phyloP scores from a whole-genome alignment of 2,888 invertebrate genomes.

The Caenorhabditis wallacei region DNA sequence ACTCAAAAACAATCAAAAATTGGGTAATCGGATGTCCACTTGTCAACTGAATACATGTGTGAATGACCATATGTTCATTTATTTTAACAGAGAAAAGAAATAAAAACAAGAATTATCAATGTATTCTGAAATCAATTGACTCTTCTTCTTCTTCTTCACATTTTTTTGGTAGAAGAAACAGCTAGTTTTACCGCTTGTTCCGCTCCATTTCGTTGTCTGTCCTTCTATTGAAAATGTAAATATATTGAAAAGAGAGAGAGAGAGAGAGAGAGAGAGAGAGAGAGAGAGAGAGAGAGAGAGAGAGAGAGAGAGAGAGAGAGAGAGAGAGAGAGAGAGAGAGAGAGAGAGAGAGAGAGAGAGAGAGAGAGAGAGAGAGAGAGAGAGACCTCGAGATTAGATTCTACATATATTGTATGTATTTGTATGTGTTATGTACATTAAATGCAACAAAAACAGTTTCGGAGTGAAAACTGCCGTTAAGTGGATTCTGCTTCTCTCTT shows the following conservation, averaged over 20 bases:
- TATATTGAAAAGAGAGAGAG: constrained; percentile 23
- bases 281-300: constrained; percentile 33
- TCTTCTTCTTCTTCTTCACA: neutral
- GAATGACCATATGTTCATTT: constrained; percentile 48
- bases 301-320: constrained; percentile 34
- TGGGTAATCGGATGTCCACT: constrained; percentile 55
- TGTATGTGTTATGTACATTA: constrained; percentile 59
- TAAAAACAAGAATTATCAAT: too few species aligned
- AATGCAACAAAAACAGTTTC: constrained; percentile 63
- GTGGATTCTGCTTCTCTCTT: constrained; percentile 42
- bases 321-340: constrained; percentile 1
- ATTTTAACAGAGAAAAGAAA: constrained; percentile 20
- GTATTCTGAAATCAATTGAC: neutral
- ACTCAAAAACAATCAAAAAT: constrained; percentile 54
- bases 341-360: constrained; percentile 1
- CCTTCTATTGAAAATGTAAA: constrained; percentile 58
- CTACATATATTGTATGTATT: constrained; percentile 41
- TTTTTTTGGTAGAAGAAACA: constrained; percentile 21
- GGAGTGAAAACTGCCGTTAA: constrained; percentile 55
- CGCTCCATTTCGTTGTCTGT: constrained; percentile 55
- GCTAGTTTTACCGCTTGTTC: constrained; percentile 57
- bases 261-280: constrained; percentile 26
- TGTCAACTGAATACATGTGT: constrained; percentile 50
- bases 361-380: constrained; percentile 3
- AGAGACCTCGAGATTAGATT: constrained; percentile 57